Base-by-base conservation (phyloP, 2,113 vertebrate species). In the Catharus bicknelli region DNA sequence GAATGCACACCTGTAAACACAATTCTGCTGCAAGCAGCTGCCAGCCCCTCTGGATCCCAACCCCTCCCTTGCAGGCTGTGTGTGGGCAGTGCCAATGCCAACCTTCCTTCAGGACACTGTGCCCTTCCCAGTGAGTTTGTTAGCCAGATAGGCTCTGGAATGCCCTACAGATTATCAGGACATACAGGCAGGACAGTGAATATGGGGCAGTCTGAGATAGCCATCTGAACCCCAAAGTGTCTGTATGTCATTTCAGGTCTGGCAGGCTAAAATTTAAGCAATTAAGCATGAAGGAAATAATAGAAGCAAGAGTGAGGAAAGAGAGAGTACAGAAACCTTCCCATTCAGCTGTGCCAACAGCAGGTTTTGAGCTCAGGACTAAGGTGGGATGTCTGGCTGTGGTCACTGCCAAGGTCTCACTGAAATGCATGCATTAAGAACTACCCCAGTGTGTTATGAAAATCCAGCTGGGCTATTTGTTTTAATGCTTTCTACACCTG, bases 391-490 rank as follows among this genome's bases (percentile, higher is more conserved):
- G 67, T 84, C 83, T 89, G 87, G 74, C 84, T 91, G 66, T 34
- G 74, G 23, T 7, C 85, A 40, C 62, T 93, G 86, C 91, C 88
- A 83, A 68, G 72, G 51, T 72, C 75, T 92, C 78, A 85, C 78
- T 69, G 62, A 62, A 93, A 81, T 84, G 53, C 47, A 50, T 38
- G 75, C 57, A 73, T 72, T 64, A 57, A 88, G 89, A 76, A 62
- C 66, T 85, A 66, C 58, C 62, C 42, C 66, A 66, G 77, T 18
- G 51, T 58, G 36, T 73, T 73, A 86, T 47, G 81, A 96, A 92
- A 86, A 90, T 85, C 87, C 89, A 93, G 81, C 86, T 87, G 81
- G 70, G 66, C 77, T n/a, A 34, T 90, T 88, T 87, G 42, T 32
- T 78, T 88, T 84, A 90, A 89, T 83, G 86, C 42, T 85, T 90